Conservation (phyloP, 2,888 invertebrate species). For the Bugulina stolonifera region DNA sequence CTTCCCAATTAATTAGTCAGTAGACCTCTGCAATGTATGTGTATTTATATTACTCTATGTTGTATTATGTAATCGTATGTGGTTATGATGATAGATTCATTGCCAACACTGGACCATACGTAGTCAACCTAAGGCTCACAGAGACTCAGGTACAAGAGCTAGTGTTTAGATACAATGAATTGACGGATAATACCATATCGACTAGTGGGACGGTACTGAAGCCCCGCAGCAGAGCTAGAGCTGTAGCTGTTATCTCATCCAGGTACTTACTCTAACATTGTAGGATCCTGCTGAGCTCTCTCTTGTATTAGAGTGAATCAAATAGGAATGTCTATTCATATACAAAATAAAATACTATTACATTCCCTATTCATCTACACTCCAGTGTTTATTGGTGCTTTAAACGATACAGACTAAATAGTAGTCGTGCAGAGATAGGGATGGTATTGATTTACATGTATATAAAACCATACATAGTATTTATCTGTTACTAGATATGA, state of each 20-base stretch:
- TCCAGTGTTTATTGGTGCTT: not conserved
- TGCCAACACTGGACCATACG: constrained; percentile 80
- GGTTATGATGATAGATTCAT: constrained; percentile 48
- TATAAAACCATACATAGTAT: too few species aligned
- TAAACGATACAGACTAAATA: not conserved
- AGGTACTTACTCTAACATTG: constrained; percentile 37
- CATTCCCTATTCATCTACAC: too few species aligned
- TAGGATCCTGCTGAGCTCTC: not conserved
- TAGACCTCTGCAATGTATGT: too few species aligned
- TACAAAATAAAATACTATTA: too few species aligned
- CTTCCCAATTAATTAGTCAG: too few species aligned
- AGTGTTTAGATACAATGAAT: constrained; percentile 78
- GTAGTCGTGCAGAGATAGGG: too few species aligned
- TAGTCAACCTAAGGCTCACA: constrained; percentile 77
- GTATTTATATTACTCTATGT: too few species aligned
- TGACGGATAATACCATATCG: constrained; percentile 75
- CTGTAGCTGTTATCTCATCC: constrained; percentile 83
- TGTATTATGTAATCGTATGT: too few species aligned
- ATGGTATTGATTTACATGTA: too few species aligned
- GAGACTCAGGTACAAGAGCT: constrained; percentile 75
- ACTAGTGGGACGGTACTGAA: constrained; percentile 78
- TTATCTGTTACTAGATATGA: too few species aligned
- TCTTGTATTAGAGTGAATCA: too few species aligned
- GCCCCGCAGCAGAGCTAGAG: constrained; percentile 85
- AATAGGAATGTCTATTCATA: too few species aligned